Percentiles rank a stretch among this genome's conserved stretches.
These are phyloP conservation scores for Acanthosepion lycidas DNA, from an alignment of 2,888 invertebrate genomes.

Conservation along the genomic window DNA sequence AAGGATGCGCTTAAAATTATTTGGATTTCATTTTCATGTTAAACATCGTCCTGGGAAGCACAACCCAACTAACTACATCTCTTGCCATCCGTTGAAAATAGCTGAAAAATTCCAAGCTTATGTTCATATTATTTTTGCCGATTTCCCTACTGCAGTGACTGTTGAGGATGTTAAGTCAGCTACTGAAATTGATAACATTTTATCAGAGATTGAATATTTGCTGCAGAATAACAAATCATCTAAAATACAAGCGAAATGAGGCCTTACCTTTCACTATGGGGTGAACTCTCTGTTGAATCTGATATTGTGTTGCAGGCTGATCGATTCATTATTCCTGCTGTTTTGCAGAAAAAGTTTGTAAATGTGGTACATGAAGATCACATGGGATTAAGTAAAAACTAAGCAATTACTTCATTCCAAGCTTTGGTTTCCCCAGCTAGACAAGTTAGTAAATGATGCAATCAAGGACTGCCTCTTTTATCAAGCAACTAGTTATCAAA, in stretches of 20 bases:
- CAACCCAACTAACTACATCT: not conserved
- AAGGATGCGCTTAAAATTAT: not conserved
- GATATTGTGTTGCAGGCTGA: not conserved
- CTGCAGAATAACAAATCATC: not conserved
- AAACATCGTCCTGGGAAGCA: not conserved
- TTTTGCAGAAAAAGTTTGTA: not conserved
- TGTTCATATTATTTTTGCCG: not conserved
- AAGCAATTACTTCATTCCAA: not conserved
- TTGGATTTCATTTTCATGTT: not conserved
- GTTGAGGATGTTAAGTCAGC: not conserved
- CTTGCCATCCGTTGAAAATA: not conserved
- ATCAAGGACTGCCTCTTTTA: not conserved
- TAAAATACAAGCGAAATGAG: not conserved
- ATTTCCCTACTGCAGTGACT: not conserved
- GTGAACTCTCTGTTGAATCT: not conserved
- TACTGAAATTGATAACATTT: not conserved
- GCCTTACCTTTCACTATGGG: not conserved
- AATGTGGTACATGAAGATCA: not conserved
- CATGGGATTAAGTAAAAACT: not conserved
- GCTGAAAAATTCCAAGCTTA: not conserved
- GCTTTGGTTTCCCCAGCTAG: not conserved
- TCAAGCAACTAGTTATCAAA: not conserved
- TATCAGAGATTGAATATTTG: not conserved
- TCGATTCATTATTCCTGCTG: not conserved
- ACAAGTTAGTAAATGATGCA: not conserved